These are phyloP conservation scores for Basileuterus tristriatus DNA, from an alignment of 2,797 vertebrate species.

Conservation along the genomic window DNA sequence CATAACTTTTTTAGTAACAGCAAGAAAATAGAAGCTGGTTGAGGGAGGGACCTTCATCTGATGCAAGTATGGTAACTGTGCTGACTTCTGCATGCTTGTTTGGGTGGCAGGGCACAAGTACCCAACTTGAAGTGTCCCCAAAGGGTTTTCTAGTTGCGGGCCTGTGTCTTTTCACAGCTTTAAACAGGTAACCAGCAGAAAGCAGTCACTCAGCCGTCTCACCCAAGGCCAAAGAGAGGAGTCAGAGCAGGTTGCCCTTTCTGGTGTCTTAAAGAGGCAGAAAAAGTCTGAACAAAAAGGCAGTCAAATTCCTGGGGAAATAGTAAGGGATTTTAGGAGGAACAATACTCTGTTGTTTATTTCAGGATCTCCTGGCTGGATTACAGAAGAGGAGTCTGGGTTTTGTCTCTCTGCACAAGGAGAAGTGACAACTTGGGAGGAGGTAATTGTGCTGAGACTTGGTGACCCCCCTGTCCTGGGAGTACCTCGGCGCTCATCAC, in stretches of 20 bases:
- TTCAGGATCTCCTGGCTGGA: background rate
- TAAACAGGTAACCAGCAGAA: background rate
- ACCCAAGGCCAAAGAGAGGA: background rate
- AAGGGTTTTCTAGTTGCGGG: accelerated
- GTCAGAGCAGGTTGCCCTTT: background rate
- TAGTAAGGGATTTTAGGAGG: background rate
- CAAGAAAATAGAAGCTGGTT: background rate
- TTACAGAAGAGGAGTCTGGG: background rate
- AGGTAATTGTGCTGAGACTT: background rate
- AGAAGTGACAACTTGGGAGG: background rate
- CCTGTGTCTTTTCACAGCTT: background rate
- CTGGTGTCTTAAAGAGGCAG: background rate
- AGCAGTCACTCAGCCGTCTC: background rate
- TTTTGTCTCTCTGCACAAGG: background rate
- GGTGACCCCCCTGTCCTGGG: background rate
- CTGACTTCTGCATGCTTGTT: background rate
- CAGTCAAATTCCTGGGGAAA: background rate
- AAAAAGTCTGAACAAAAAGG: background rate
- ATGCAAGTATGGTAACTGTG: background rate
- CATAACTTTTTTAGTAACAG: background rate
- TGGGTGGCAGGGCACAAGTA: background rate
- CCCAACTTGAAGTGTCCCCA: accelerated
- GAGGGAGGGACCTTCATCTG: background rate
- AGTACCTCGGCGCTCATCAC: background rate
- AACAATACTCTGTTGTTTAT: background rate